phyloP scores from a whole-genome alignment of 2,113 vertebrate genomes.

The Orientallactaga bullata region DNA sequence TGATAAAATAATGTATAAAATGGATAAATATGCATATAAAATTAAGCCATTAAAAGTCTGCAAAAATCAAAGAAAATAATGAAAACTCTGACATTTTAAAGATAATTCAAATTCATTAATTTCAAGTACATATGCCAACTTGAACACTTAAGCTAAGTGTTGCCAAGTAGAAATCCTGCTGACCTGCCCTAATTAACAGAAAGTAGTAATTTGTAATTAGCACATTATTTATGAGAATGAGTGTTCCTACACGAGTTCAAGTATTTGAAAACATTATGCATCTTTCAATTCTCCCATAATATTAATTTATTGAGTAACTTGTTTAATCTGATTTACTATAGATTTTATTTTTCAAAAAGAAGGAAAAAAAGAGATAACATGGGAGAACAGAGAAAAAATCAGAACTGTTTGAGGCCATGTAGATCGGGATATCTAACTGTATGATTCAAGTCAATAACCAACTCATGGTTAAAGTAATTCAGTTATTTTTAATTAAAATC shows the following conservation, averaged over 20 bases:
- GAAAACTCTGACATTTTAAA: slow-evolving; percentile 73
- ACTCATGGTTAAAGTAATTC: neutral
- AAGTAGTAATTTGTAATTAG: slow-evolving; percentile 79
- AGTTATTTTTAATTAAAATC: slow-evolving; percentile 58
- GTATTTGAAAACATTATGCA: slow-evolving; percentile 77
- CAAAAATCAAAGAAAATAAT: slow-evolving; percentile 53
- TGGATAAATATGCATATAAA: slow-evolving; percentile 41
- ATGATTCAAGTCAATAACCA: neutral
- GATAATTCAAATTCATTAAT: slow-evolving; percentile 75
- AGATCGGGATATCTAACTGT: neutral
- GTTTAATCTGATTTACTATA: slow-evolving; percentile 67
- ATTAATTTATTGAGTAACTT: slow-evolving; percentile 67
- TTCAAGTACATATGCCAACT: slow-evolving; percentile 77
- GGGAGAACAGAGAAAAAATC: neutral
- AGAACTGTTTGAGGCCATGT: slow-evolving; percentile 11
- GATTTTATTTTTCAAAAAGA: slow-evolving; percentile 37
- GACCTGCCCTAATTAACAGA: slow-evolving; percentile 76
- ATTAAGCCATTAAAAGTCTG: slow-evolving; percentile 14
- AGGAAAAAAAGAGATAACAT: neutral
- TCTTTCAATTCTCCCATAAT: slow-evolving; percentile 62
- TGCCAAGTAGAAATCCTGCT: slow-evolving; percentile 74
- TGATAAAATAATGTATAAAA: slow-evolving; percentile 52
- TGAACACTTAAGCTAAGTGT: slow-evolving; percentile 75
- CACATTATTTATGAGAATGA: slow-evolving; percentile 71
- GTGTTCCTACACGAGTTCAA: slow-evolving; percentile 54